Conservation (phyloP, 2,113 vertebrate species). For the Laterallus jamaicensis region DNA sequence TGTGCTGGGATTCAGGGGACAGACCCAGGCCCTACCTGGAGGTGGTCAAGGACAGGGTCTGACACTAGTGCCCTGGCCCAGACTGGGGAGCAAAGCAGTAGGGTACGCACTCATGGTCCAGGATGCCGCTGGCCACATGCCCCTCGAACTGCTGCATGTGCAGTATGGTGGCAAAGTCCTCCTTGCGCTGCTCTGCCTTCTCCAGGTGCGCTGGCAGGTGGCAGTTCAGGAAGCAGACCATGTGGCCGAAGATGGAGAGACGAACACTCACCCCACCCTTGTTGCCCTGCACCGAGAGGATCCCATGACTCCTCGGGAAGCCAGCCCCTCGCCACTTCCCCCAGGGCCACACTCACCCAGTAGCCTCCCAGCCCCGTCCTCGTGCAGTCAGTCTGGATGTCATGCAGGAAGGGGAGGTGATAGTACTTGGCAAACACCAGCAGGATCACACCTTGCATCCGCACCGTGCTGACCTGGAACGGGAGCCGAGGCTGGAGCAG, state of each 20-base stretch:
- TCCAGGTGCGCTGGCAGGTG: conserved; percentile 97
- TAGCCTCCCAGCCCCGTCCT: conserved; percentile 87
- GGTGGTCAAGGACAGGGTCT: neutral
- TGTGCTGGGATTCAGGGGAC: neutral
- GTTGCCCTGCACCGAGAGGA: conserved; percentile 83
- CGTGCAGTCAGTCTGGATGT: conserved; percentile 90
- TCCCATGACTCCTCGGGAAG: neutral
- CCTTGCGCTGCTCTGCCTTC: conserved; percentile 94
- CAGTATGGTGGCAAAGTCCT: conserved; percentile 96
- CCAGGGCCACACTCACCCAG: conserved; percentile 75
- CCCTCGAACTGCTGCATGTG: conserved; percentile 97
- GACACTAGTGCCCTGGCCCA: neutral
- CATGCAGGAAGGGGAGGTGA: conserved; percentile 88
- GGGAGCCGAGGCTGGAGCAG: neutral
- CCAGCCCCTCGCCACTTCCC: conserved; percentile 50
- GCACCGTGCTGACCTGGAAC: conserved; percentile 88
- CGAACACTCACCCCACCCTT: conserved; percentile 94
- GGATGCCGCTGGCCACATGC: conserved; percentile 83
- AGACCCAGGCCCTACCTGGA: neutral
- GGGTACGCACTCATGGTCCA: conserved; percentile 93
- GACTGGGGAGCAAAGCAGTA: neutral
- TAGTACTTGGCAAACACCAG: conserved; percentile 93
- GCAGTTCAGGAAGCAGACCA: conserved; percentile 97
- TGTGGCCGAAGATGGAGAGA: conserved; percentile 90
- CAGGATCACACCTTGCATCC: conserved; percentile 96